Evolutionary conservation across 1,140 invertebrate genomes (phyloP).

Genomic region (Drosophila ercepeae): DNA sequence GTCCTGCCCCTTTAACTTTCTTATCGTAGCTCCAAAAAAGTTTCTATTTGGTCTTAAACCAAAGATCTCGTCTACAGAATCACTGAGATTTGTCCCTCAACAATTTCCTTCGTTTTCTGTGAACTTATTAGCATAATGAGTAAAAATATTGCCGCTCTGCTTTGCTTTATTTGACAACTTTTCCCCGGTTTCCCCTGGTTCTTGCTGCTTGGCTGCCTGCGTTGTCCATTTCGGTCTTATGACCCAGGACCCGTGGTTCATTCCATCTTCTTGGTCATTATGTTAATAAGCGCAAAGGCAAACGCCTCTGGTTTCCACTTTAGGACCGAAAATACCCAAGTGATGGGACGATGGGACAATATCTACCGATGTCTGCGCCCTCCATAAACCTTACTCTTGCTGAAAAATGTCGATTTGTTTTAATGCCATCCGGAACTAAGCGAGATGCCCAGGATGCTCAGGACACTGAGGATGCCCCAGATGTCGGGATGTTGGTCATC

Average conservation of each 20-base stretch:
- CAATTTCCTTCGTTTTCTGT: conserved; percentile 16
- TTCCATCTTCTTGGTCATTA: conserved; percentile 63
- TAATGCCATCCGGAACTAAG: conserved; percentile 34
- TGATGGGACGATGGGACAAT: conserved; percentile 21
- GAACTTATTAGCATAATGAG: conserved; percentile 80
- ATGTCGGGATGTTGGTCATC: conserved; percentile 3
- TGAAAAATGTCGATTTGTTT: conserved; percentile 45
- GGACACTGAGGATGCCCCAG: neutral
- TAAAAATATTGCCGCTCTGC: conserved; percentile 64
- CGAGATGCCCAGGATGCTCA: neutral
- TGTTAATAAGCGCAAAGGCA: conserved; percentile 68
- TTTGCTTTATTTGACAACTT: conserved; percentile 74
- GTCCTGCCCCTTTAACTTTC: neutral
- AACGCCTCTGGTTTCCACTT: conserved; percentile 24
- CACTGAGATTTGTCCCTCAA: conserved; percentile 2
- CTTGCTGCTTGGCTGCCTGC: conserved; percentile 40
- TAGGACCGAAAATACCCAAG: conserved; percentile 19
- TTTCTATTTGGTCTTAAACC: neutral
- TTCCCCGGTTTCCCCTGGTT: conserved; percentile 47
- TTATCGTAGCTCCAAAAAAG: neutral
- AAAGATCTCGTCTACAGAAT: neutral
- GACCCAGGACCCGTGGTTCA: conserved; percentile 5
- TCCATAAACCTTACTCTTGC: conserved; percentile 28
- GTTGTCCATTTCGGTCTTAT: conserved; percentile 38
- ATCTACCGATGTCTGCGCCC: conserved; percentile 32